Percentiles rank a stretch among this genome's conserved stretches.
Conservation (phyloP, 1,140 invertebrate genomes). For the Pemphigus obesinymphae region DNA sequence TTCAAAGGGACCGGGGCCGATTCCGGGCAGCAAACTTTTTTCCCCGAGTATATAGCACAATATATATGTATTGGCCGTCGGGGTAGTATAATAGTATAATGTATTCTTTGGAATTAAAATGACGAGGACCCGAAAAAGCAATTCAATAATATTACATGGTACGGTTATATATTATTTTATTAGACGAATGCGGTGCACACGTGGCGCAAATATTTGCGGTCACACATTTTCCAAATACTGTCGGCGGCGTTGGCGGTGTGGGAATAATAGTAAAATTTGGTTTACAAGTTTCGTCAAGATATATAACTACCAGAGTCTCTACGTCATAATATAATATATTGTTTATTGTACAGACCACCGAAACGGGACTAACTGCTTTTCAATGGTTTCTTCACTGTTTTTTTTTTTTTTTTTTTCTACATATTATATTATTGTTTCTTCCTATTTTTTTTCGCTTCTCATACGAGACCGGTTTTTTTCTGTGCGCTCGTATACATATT, state of each 20-base stretch:
- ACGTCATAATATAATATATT: not conserved
- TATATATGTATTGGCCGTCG: not conserved
- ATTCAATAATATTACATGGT: not conserved
- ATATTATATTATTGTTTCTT: slow-evolving; percentile 32
- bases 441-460: not conserved
- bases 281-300: not conserved
- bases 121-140: not conserved
- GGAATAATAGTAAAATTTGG: not conserved
- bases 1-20: slow-evolving; percentile 21
- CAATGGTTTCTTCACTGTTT: slow-evolving; percentile 32
- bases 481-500: not conserved
- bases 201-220: not conserved
- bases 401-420: not conserved
- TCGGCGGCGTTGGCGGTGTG: not conserved
- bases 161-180: too few species aligned
- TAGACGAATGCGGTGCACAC: not conserved
- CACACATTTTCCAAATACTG: slow-evolving; percentile 8
- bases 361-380: slow-evolving; percentile 39
- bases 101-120: slow-evolving; percentile 18
- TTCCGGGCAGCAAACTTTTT: slow-evolving; percentile 15
- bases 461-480: slow-evolving; percentile 20
- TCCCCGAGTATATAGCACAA: not conserved
- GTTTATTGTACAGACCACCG: not conserved
- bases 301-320: too few species aligned
- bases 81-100: not conserved